Evolutionary conservation across 2,797 vertebrate species (phyloP), one percentile per base, ranked within the genome.

Genomic region (Pipistrellus pygmaeus): DNA sequence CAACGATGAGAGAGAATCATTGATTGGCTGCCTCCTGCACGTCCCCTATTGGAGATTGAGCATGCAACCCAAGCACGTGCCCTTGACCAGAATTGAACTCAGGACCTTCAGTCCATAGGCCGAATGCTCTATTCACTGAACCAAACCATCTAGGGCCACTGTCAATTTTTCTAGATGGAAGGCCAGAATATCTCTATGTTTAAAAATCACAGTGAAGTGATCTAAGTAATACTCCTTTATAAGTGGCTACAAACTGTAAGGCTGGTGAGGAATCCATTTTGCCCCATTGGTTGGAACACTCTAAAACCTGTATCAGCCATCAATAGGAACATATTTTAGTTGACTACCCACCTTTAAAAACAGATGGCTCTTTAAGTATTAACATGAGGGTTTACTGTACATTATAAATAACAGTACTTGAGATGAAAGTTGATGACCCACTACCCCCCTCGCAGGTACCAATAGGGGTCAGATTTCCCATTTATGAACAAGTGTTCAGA

Each of bases 401-500:
- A 83, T 85, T 93, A 89, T 69, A 95, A 96, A 77, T 86, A 90
- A 92, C 0, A 93, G 81, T 91, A 92, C 90, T 97, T 94, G 92
- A 96, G 73, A 93, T n/a, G 30, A 73, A 95, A 91, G 89, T 81
- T 92, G 95, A 94, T 83, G 73, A 95, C 41, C 91, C 69, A 82
- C 53, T 77, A 82, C 11, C 48, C 57, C 69, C 57, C 78, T 96
- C 75, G 68, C 83, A 97, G 91, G 96, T 76, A 93, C 46, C 88
- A 97, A 89, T 55, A 97, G 97, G 90, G 97, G 91, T 96, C 97
- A 93, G 68, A 96, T 97, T 96, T 97, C 77, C 91, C 95, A 97
- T 96, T 97, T 97, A 93, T 81, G 69, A 93, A 91, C 73, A 95
- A 94, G 77, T 80, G 85, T 57, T 88, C 64, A n/a, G 96, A 32